phyloP scores from a whole-genome alignment of 2,888 invertebrate genomes.

The Prosopocoilus inquinatus region DNA sequence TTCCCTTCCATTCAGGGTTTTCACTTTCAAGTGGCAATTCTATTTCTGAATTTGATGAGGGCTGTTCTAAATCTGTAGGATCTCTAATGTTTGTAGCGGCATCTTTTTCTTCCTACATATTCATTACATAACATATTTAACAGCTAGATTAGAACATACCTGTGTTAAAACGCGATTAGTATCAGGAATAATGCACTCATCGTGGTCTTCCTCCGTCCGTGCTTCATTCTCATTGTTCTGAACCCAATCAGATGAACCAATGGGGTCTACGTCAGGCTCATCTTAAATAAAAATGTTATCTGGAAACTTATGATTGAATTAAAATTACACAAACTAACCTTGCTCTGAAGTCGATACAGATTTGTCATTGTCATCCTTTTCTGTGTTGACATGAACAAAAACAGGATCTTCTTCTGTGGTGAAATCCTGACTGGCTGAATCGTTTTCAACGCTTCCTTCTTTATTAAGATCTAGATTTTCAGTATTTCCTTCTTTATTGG shows the following conservation, averaged over 20 bases:
- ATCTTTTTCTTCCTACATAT: slow-evolving; percentile 58
- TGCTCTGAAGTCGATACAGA: slow-evolving; percentile 9
- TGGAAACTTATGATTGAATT: not conserved
- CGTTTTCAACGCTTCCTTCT: slow-evolving; percentile 32
- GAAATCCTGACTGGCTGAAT: not conserved
- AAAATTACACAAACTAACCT: slow-evolving; percentile 12
- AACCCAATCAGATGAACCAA: slow-evolving; percentile 29
- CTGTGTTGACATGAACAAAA: slow-evolving; percentile 28
- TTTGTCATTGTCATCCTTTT: slow-evolving; percentile 23
- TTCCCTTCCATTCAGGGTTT: slow-evolving; percentile 44
- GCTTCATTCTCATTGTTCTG: slow-evolving; percentile 32
- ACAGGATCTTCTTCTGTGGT: slow-evolving; percentile 25
- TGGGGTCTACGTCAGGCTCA: slow-evolving; percentile 31
- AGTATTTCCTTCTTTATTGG: slow-evolving; percentile 36
- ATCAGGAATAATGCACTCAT: slow-evolving; percentile 63
- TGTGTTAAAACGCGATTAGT: slow-evolving; percentile 66
- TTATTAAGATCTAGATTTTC: slow-evolving; percentile 31
- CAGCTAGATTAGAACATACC: not conserved
- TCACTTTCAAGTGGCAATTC: slow-evolving; percentile 22
- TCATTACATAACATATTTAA: slow-evolving; percentile 1
- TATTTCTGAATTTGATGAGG: slow-evolving; percentile 9
- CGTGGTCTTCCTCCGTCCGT: slow-evolving; percentile 7
- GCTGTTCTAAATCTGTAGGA: slow-evolving; percentile 33
- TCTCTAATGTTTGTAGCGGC: slow-evolving; percentile 51
- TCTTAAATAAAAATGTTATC: not conserved